Conservation (phyloP, 2,113 vertebrate genomes). For the Euleptes europaea region DNA sequence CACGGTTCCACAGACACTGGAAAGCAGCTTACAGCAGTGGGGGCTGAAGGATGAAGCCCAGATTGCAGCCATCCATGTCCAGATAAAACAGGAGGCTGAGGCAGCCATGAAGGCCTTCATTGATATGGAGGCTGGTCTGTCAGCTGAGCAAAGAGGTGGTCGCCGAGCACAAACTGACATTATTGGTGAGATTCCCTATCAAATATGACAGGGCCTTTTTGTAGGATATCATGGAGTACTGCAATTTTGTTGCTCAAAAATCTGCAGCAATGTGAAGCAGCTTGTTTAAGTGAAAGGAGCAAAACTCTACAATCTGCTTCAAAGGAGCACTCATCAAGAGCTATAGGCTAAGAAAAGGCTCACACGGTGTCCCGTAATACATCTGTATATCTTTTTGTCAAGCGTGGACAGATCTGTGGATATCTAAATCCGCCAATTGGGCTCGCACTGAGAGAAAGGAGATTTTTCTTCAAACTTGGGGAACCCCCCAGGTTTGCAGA, state of each 20-base stretch:
- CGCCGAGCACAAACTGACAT: slow-evolving; percentile 65
- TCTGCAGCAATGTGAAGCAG: neutral
- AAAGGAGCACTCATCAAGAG: neutral
- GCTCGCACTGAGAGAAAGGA: too few species aligned
- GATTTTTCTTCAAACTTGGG: too few species aligned
- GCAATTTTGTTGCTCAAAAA: neutral
- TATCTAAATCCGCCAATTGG: too few species aligned
- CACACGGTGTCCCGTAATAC: neutral
- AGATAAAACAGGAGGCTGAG: slow-evolving; percentile 65
- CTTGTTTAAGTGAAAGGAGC: neutral
- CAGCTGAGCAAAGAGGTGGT: slow-evolving; percentile 68
- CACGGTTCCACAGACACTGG: slow-evolving; percentile 67
- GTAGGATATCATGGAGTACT: neutral
- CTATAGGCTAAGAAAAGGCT: neutral
- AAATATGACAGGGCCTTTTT: neutral
- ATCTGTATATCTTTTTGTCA: too few species aligned
- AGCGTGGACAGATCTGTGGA: too few species aligned
- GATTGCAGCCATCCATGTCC: slow-evolving; percentile 48
- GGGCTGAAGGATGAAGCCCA: slow-evolving; percentile 60
- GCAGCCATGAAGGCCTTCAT: slow-evolving; percentile 65
- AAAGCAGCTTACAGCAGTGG: slow-evolving; percentile 64
- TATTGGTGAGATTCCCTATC: slow-evolving; percentile 61
- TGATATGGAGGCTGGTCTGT: slow-evolving; percentile 67
- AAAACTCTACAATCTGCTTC: neutral
- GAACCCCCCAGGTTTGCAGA: too few species aligned